These are phyloP conservation scores for Hippocampus abdominalis DNA, from an alignment of 2,113 vertebrate genomes.

Conservation along the genomic window DNA sequence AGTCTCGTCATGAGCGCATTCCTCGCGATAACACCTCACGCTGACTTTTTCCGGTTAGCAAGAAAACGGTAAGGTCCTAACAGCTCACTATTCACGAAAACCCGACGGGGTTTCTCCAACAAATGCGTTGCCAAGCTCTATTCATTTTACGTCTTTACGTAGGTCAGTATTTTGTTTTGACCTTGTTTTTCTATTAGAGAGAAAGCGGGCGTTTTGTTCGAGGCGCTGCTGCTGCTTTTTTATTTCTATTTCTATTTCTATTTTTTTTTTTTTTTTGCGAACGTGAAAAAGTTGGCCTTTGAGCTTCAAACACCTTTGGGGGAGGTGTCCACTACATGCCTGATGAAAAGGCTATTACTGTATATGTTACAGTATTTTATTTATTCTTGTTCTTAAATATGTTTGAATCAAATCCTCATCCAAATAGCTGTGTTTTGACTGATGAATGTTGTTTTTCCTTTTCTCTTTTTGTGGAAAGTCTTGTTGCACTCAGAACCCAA, in stretches of 20 bases:
- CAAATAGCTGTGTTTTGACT: background rate
- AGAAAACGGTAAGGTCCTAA: conserved; percentile 73
- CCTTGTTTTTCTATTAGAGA: background rate
- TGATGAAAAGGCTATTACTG: background rate
- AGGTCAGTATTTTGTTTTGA: background rate
- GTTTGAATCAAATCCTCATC: background rate
- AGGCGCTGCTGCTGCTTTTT: background rate
- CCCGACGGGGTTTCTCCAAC: background rate
- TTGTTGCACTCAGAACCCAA: too few relatives aligned
- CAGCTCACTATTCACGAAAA: conserved; percentile 52
- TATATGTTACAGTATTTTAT: too few relatives aligned
- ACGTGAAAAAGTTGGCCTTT: background rate
- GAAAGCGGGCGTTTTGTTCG: background rate
- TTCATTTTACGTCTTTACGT: background rate
- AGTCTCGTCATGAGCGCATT: background rate
- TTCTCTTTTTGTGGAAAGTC: too few relatives aligned
- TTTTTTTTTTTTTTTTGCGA: background rate
- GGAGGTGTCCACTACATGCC: background rate
- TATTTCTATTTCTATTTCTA: background rate
- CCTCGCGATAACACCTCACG: conserved; percentile 60
- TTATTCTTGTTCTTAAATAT: background rate
- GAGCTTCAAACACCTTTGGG: background rate
- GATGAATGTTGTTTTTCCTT: background rate
- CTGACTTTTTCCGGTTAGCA: background rate
- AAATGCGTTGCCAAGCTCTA: background rate